Base-by-base conservation (phyloP, 2,113 vertebrate species). In the Ailuropoda melanoleuca region DNA sequence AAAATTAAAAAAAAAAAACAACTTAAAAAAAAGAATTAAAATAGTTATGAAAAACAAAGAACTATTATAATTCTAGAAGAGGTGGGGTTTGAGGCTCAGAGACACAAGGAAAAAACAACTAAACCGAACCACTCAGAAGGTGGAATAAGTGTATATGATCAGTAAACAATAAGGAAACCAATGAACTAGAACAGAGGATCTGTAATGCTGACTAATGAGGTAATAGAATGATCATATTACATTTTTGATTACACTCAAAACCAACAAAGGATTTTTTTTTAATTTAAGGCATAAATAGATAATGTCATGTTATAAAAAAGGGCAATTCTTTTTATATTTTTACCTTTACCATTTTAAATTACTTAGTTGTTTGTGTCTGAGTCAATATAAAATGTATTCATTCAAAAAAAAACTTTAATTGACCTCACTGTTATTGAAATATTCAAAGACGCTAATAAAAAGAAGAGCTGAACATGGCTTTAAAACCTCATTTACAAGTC, bases 341-440 rank as follows among this genome's bases (percentile, higher is more conserved):
- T 55, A 50, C 23, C 18, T 93, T 95, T 55, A 64, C 74, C 13
- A 29, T 85, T 96, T 62, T 29, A 91, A 83, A 78, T 77, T 56
- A 60, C 9, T 68, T 72, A 50, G 6, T 37, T 91, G 17, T 78
- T 60, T 97, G 17, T 55, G 55, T 50, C 50, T 85, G 37, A 70
- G 23, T 70, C 50, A 58, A 56, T 82, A 78, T 86, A 70, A 95
- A 93, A 91, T 6, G 55, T 43, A 66, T 80, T 82, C 31, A 72
- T 10, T 21, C 18, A 93, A 66, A 55, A 89, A 55, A 89, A 48
- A 80, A 53, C 26, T 94, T 90, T 87, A 96, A 88, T 90, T 37
- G 21, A 87, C 29, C 31, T 96, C 55, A 7, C 4, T 80, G 17
- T 24, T 93, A 83, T 8, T 90, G 53, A 95, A 92, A 46, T 75